These are phyloP conservation scores for Spea hammondii DNA, from an alignment of 2,797 vertebrate species.

Conservation along the genomic window DNA sequence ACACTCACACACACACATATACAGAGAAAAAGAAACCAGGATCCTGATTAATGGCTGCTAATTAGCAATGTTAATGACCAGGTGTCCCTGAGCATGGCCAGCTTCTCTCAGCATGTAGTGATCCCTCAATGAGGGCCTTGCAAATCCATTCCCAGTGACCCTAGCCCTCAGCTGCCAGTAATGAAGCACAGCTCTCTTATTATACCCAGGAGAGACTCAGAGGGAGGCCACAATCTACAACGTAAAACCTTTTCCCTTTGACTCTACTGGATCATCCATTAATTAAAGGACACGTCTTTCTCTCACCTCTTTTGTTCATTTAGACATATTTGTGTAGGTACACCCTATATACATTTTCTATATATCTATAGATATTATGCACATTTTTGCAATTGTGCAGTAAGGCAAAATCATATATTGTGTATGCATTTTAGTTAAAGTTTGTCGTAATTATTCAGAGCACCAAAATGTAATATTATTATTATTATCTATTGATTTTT, in stretches of 20 bases:
- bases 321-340: slow-evolving; percentile 5
- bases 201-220: slow-evolving; percentile 77
- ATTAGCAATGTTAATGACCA: slow-evolving; percentile 99
- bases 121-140: slow-evolving; percentile 84
- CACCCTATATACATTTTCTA: not conserved
- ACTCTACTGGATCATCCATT: slow-evolving; percentile 79
- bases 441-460: too few relatives aligned
- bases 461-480: too few relatives aligned
- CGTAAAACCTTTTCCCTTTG: slow-evolving; percentile 72
- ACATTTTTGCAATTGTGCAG: not conserved
- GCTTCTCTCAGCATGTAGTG: slow-evolving; percentile 89
- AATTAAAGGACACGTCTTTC: slow-evolving; percentile 80
- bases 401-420: too few relatives aligned
- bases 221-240: slow-evolving; percentile 73
- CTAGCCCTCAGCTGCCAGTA: slow-evolving; percentile 82
- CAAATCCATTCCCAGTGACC: slow-evolving; percentile 91
- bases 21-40: slow-evolving; percentile 72
- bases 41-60: slow-evolving; percentile 98
- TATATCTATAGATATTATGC: not conserved
- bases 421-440: too few relatives aligned
- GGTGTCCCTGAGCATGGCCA: slow-evolving; percentile 95
- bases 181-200: slow-evolving; percentile 77
- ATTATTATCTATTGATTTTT: too few relatives aligned
- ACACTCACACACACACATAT: slow-evolving; percentile 57
- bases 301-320: slow-evolving; percentile 31